phyloP scores from a whole-genome alignment of 35 echinoderm and acorn worm species.

The Hemicentrotus pulcherrimus region DNA sequence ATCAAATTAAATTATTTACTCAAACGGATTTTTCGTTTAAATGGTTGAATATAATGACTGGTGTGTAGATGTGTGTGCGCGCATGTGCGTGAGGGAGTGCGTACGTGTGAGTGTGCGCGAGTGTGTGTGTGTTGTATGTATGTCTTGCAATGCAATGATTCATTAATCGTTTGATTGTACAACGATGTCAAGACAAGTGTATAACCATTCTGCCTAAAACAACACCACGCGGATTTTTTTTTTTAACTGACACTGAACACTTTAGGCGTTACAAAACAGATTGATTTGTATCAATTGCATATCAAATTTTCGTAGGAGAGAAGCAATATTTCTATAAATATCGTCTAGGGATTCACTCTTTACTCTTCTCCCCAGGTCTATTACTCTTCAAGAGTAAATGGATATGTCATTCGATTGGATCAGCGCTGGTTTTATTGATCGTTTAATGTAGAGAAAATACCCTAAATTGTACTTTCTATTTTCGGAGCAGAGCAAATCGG shows the following conservation, averaged over 20 bases:
- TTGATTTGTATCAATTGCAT: neutral
- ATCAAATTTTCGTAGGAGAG: neutral
- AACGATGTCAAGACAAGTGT: too few relatives aligned
- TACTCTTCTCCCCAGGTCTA: neutral
- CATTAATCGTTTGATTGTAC: too few relatives aligned
- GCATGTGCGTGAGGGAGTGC: neutral
- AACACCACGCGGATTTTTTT: neutral
- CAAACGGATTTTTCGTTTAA: too few relatives aligned
- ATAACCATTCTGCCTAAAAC: neutral
- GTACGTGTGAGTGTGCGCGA: neutral
- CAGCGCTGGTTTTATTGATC: neutral
- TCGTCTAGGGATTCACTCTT: neutral
- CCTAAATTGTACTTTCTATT: neutral
- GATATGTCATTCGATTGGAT: neutral
- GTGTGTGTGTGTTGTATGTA: neutral
- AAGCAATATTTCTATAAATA: constrained; percentile 14
- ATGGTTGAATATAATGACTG: too few relatives aligned
- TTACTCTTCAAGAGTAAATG: neutral
- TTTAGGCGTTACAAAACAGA: neutral
- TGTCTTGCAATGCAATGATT: neutral
- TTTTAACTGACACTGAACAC: neutral
- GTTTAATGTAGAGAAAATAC: neutral
- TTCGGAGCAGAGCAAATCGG: neutral
- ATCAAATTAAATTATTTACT: too few relatives aligned
- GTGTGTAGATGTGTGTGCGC: neutral